These are phyloP conservation scores for Tineola bisselliella DNA, from an alignment of 2,888 invertebrate genomes.

Conservation along the genomic window DNA sequence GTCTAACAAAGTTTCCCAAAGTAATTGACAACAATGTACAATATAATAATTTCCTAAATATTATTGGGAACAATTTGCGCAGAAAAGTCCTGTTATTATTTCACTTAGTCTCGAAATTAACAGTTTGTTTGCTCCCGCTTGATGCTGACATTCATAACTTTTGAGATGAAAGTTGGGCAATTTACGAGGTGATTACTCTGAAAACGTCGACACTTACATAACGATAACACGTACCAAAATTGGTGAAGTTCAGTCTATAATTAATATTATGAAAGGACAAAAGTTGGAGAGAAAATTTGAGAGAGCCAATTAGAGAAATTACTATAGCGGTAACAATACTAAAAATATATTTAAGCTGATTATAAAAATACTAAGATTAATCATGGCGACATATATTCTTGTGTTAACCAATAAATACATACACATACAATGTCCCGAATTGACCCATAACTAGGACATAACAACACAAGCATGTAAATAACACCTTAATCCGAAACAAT, in stretches of 20 bases:
- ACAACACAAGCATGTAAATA: too few relatives aligned
- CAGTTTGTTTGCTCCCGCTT: constrained; percentile 6
- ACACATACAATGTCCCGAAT: too few relatives aligned
- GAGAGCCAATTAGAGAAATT: too few relatives aligned
- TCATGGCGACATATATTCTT: too few relatives aligned
- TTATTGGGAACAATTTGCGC: neutral
- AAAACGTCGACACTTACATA: constrained; percentile 8
- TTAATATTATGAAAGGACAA: neutral
- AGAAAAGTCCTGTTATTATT: neutral
- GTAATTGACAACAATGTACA: neutral
- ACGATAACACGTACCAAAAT: neutral
- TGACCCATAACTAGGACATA: too few relatives aligned
- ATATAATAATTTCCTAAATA: neutral
- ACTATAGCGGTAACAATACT: too few relatives aligned
- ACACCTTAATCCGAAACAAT: too few relatives aligned
- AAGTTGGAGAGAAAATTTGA: neutral
- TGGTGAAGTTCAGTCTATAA: neutral
- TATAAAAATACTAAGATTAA: too few relatives aligned
- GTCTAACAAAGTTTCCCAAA: neutral
- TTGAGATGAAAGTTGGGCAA: constrained; percentile 6
- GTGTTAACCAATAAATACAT: too few relatives aligned
- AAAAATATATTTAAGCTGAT: too few relatives aligned
- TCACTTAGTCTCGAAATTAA: constrained; percentile 5
- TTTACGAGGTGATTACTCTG: constrained; percentile 1
- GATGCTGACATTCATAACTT: constrained; percentile 10